Evolutionary conservation across 2,797 vertebrate genomes (phyloP), one percentile per base, ranked within the genome.

Genomic region (Tenualosa thibaudeaui): DNA sequence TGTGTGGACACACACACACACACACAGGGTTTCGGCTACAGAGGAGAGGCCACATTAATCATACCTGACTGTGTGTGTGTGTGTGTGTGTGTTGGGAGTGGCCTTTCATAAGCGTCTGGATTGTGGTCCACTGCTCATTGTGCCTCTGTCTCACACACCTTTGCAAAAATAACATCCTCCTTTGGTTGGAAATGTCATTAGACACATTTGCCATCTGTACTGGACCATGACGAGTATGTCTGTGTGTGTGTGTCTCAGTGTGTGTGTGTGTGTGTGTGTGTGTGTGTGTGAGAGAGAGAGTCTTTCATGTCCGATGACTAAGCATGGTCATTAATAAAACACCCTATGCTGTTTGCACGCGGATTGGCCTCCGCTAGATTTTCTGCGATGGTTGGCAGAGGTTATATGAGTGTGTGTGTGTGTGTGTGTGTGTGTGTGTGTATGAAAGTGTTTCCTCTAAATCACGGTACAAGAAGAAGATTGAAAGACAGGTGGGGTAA

Each of bases 141-240:
- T 75, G 68, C 31, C 31, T 68, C 24, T 31, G 24, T 68, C 24
- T 68, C 62, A 68, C 62, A 68, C 62, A 31, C 62, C 62, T 75
- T 75, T 40, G 68, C 68, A 40, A 75, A 75, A 75, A 75, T 75
- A 75, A 75, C 68, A 75, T 75, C 68, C 68, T 75, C 68, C 68
- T 15, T 31, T 5, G 40, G 68, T 75, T 40, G 68, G 24, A 75
- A 75, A 75, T 75, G 68, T 75, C 68, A 75, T 75, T 75, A 75
- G 24, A 26, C 31, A 13, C 8, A 40, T 75, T 75, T 75, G 68
- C 12, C 68, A 75, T 40, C 31, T 75, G 68, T 75, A 43, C 68
- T 75, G 31, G 68, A 75, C 68, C 31, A 26, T 75, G 68, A 75
- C 31, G 24, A 26, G 24, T 75, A 13, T 75, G 31, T 75, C 12